A percentile compares a stretch with the other conserved stretches of the same genome.
Conservation (phyloP, 2,888 invertebrate genomes). For the Griposia aprilina region DNA sequence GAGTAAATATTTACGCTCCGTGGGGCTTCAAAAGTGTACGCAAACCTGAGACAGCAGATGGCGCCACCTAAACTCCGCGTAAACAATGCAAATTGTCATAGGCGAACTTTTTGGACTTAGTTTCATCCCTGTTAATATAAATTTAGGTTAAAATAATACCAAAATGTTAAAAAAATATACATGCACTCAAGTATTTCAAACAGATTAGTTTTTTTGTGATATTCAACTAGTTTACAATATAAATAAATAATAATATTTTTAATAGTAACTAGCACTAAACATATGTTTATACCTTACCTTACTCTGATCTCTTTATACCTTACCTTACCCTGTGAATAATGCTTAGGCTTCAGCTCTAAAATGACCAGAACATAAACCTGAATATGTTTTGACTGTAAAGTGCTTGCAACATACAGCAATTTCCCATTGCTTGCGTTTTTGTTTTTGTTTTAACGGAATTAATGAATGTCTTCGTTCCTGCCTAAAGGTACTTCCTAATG, state of each 20-base stretch:
- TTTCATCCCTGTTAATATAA: neutral
- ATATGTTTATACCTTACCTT: neutral
- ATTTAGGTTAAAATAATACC: neutral
- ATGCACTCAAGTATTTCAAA: constrained; percentile 1
- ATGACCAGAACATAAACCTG: neutral
- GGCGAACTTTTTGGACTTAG: neutral
- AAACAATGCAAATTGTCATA: neutral
- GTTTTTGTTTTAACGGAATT: neutral
- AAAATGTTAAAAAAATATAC: neutral
- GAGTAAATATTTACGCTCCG: too few relatives aligned
- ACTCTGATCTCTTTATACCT: neutral
- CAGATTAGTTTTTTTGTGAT: neutral
- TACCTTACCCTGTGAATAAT: neutral
- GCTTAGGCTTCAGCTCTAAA: neutral
- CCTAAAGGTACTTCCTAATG: neutral
- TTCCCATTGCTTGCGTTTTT: neutral
- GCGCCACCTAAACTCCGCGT: neutral
- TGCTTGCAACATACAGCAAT: neutral
- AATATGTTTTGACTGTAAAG: neutral
- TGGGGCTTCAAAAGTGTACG: neutral
- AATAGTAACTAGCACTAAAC: neutral
- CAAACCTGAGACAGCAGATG: neutral
- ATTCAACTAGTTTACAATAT: neutral
- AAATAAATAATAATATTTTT: neutral
- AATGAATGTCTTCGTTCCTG: neutral